Conservation (phyloP, 2,888 invertebrate genomes). For the Noctua fimbriata region DNA sequence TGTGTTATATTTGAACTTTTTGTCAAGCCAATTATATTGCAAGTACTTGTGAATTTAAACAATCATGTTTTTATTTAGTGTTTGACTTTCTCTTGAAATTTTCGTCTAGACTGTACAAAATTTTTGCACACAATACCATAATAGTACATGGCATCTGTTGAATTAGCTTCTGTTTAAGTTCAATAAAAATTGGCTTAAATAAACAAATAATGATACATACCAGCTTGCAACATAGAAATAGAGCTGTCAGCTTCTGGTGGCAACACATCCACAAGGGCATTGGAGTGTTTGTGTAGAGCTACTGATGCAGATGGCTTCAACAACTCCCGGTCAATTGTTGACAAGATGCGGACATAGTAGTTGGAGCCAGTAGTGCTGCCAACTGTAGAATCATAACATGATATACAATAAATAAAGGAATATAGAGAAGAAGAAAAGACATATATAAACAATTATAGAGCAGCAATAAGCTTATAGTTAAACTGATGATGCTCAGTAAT, state of each 20-base stretch:
- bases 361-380: slow-evolving; percentile 99
- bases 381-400: slow-evolving; percentile 87
- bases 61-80: background rate
- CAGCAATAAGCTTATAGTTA: background rate
- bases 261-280: slow-evolving; percentile 99
- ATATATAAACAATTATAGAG: background rate
- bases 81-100: background rate
- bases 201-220: slow-evolving; percentile 82
- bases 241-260: slow-evolving; percentile 99
- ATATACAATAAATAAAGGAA: background rate
- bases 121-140: background rate
- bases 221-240: slow-evolving; percentile 99
- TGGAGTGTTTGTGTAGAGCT: slow-evolving; percentile 99
- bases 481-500: background rate
- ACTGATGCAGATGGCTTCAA: slow-evolving; percentile 99
- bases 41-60: background rate
- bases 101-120: background rate
- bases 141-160: background rate
- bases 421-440: background rate
- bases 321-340: slow-evolving; percentile 99
- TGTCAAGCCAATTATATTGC: background rate
- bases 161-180: background rate
- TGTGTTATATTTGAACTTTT: background rate
- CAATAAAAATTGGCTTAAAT: background rate
- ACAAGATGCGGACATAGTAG: slow-evolving; percentile 99